A percentile compares a stretch with the other conserved stretches of the same genome.
Conservation (phyloP, 2,888 invertebrate species). For the Hirudinaria manillensis region DNA sequence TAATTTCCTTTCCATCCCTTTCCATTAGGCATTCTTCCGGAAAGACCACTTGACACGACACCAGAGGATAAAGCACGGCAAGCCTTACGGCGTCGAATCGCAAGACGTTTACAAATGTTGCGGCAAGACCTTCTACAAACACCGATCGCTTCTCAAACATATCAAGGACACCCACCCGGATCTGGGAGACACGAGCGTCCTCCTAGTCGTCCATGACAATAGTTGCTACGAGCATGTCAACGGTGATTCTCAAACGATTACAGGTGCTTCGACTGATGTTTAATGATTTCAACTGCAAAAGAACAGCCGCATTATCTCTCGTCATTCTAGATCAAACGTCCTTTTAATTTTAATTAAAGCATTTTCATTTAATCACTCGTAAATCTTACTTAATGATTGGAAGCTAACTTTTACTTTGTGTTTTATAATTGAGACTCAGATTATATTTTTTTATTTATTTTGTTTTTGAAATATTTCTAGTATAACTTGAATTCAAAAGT, state of each 20-base stretch:
- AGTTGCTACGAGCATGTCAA: background rate
- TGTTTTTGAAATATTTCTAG: too few species aligned
- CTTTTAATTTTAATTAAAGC: too few species aligned
- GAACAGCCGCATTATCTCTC: too few species aligned
- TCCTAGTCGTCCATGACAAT: constrained; percentile 18
- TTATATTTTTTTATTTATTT: too few species aligned
- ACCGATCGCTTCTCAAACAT: constrained; percentile 30
- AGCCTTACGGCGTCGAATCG: constrained; percentile 30
- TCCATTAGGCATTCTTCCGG: constrained; percentile 29
- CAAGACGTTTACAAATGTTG: constrained; percentile 33
- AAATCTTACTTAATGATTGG: too few species aligned
- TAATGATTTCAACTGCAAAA: too few species aligned
- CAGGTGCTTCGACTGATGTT: too few species aligned
- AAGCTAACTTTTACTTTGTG: too few species aligned
- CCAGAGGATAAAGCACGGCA: constrained; percentile 33
- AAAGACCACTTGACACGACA: constrained; percentile 33
- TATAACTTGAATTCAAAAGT: too few species aligned
- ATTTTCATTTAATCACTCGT: too few species aligned
- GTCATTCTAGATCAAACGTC: too few species aligned
- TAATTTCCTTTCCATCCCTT: background rate
- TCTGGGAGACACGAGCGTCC: constrained; percentile 5
- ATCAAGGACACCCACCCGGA: constrained; percentile 21
- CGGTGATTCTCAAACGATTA: background rate
- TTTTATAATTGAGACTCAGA: too few species aligned
- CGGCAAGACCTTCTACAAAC: constrained; percentile 32